phyloP scores from a whole-genome alignment of 2,797 vertebrate species.

The Chromis chromis region DNA sequence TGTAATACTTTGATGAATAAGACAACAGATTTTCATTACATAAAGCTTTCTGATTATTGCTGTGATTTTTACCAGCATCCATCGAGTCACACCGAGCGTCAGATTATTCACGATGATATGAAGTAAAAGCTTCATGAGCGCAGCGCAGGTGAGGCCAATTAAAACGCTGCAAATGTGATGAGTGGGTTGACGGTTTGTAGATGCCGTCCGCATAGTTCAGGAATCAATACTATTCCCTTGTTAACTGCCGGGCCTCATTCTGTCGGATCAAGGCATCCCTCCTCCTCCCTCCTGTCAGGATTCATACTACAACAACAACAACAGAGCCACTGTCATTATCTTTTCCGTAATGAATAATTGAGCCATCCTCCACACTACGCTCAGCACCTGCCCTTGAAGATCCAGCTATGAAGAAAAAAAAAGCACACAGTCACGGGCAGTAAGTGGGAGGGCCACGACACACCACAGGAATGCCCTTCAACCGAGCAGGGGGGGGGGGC shows the following conservation, averaged over 20 bases:
- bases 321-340: constrained; percentile 42
- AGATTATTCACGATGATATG: not conserved
- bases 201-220: constrained; percentile 22
- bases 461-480: constrained; percentile 80
- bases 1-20: not conserved
- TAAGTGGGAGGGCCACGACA: constrained; percentile 50
- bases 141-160: not conserved
- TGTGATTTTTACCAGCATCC: not conserved
- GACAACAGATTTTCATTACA: not conserved
- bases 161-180: constrained; percentile 18
- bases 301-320: constrained; percentile 40
- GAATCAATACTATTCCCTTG: constrained; percentile 45
- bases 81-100: no score
- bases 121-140: not conserved
- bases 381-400: constrained; percentile 74
- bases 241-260: constrained; percentile 40
- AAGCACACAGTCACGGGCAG: constrained; percentile 50
- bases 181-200: constrained; percentile 7
- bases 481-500: not conserved
- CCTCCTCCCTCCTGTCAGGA: constrained; percentile 44
- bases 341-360: constrained; percentile 64
- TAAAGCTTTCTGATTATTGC: not conserved
- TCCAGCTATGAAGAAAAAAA: constrained; percentile 35
- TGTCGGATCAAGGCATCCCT: constrained; percentile 39
- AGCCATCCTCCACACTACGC: constrained; percentile 34